Percentiles rank a stretch among this genome's conserved stretches.
Conservation (phyloP, 2,113 vertebrate species). For the Cathartes aura region DNA sequence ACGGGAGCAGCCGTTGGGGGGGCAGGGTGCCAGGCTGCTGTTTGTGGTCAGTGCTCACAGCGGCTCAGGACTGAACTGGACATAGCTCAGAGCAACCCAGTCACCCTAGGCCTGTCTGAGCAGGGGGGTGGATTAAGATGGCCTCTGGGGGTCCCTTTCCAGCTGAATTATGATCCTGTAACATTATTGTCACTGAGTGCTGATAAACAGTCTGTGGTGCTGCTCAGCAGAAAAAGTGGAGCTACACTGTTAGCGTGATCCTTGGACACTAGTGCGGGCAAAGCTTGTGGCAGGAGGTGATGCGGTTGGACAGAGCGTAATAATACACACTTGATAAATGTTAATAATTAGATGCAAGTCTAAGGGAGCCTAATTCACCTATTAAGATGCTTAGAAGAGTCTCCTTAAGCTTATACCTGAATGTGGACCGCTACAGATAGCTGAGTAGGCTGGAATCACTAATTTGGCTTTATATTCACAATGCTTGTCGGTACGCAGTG, state of each 20-base stretch:
- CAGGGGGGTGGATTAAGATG: no score
- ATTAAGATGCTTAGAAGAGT: not conserved
- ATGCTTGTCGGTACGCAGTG: not conserved
- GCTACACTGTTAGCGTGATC: rapidly evolving
- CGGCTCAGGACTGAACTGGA: not conserved
- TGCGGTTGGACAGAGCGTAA: rapidly evolving
- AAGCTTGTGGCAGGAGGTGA: not conserved
- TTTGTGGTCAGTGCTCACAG: not conserved
- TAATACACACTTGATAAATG: not conserved
- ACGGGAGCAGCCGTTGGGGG: no score
- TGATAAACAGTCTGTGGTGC: not conserved
- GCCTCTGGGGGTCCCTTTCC: not conserved
- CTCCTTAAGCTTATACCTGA: not conserved
- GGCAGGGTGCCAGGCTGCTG: not conserved
- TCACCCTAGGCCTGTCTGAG: not conserved
- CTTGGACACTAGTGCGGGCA: not conserved
- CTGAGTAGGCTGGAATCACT: not conserved
- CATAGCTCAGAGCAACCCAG: rapidly evolving
- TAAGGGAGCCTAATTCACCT: not conserved
- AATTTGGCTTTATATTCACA: not conserved
- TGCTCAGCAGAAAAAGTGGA: not conserved
- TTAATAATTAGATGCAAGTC: not conserved
- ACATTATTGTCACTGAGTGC: no score
- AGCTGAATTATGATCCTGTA: not conserved
- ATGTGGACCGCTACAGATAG: not conserved